A percentile compares a stretch with the other conserved stretches of the same genome.
These are phyloP conservation scores for Iselma pallidipennis DNA, from an alignment of 2,888 invertebrate species.

Conservation along the genomic window DNA sequence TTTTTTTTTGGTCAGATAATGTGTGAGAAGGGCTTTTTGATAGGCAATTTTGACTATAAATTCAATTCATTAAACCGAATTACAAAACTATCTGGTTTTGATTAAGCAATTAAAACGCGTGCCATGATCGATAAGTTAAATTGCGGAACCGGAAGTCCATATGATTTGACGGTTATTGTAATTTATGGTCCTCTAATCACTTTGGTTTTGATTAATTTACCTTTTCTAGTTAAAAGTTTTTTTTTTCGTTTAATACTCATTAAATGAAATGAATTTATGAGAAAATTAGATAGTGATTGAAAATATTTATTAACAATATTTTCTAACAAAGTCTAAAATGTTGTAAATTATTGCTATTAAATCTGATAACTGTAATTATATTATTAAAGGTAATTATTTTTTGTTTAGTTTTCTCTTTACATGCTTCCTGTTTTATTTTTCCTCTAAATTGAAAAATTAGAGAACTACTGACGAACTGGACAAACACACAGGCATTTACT, in stretches of 20 bases:
- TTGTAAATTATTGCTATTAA: constrained; percentile 10
- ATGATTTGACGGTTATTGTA: constrained; percentile 4
- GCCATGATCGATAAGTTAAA: constrained; percentile 2
- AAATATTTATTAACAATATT: too few species aligned
- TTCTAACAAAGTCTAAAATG: constrained; percentile 2
- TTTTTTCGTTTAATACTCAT: background rate
- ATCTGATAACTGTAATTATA: constrained; percentile 10
- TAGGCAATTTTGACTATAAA: background rate
- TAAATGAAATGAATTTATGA: background rate
- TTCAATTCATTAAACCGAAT: constrained; percentile 1
- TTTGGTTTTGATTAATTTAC: background rate
- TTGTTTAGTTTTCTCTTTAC: constrained; percentile 2
- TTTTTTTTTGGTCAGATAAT: too few species aligned
- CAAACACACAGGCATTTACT: background rate
- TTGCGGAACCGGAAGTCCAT: constrained; percentile 3
- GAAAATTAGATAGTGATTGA: too few species aligned
- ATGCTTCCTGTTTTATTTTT: constrained; percentile 6
- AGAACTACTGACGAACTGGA: background rate
- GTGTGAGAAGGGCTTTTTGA: too few species aligned
- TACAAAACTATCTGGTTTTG: constrained; percentile 3
- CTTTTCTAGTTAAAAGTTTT: background rate
- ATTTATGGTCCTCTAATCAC: background rate
- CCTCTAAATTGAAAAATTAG: background rate
- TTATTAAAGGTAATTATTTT: constrained; percentile 11
- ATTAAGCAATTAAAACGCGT: constrained; percentile 2